A percentile compares a stretch with the other conserved stretches of the same genome.
Evolutionary conservation across 2,888 invertebrate species (phyloP).

Genomic region (Criorhina ranunculi): DNA sequence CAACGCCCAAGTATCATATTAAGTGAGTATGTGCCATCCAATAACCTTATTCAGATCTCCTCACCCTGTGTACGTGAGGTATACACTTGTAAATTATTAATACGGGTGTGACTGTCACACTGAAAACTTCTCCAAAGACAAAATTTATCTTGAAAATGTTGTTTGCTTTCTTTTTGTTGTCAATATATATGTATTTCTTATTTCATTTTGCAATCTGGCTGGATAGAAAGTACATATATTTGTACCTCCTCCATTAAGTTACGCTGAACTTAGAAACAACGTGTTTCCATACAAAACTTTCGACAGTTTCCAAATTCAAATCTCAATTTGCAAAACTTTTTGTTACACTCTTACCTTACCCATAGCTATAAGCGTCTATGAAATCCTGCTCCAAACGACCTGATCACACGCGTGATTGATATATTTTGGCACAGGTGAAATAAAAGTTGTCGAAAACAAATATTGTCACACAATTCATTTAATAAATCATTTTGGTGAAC

Average conservation of each 20-base stretch:
- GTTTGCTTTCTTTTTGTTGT: constrained; percentile 25
- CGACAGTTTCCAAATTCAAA: constrained; percentile 64
- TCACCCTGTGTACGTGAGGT: constrained; percentile 23
- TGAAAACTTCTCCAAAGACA: constrained; percentile 45
- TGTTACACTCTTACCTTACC: not conserved
- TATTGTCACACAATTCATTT: constrained; percentile 24
- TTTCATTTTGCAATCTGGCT: constrained; percentile 40
- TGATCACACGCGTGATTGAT: constrained; percentile 51
- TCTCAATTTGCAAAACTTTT: constrained; percentile 63
- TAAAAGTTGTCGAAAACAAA: constrained; percentile 43
- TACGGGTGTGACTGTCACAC: constrained; percentile 17
- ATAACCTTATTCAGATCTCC: constrained; percentile 40
- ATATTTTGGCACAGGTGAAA: constrained; percentile 51
- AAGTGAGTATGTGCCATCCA: not conserved
- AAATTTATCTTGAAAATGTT: constrained; percentile 58
- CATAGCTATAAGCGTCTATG: not conserved
- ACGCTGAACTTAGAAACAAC: constrained; percentile 28
- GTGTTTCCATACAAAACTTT: constrained; percentile 49
- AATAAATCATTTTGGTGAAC: constrained; percentile 3
- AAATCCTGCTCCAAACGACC: constrained; percentile 6
- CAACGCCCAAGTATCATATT: too few species aligned
- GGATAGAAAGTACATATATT: constrained; percentile 35
- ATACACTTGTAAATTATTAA: constrained; percentile 14
- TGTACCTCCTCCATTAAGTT: not conserved
- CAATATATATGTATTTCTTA: constrained; percentile 45